These are phyloP conservation scores for Drosophila parabipectinata DNA, from an alignment of 1,140 invertebrate genomes.

Conservation along the genomic window DNA sequence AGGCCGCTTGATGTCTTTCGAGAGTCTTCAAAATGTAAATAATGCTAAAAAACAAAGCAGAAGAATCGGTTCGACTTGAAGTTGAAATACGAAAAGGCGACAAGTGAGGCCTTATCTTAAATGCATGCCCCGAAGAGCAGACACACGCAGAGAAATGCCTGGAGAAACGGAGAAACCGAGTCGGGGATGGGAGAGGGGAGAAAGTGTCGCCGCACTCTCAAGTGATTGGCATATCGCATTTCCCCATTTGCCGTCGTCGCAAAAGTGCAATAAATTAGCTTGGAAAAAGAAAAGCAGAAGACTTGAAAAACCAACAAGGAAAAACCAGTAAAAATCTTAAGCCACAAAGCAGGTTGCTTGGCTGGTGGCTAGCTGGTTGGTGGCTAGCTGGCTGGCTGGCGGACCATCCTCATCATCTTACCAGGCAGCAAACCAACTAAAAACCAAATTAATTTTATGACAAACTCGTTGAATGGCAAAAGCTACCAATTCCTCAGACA, in stretches of 20 bases:
- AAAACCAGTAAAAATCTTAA: constrained; percentile 44
- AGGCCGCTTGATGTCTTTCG: constrained; percentile 54
- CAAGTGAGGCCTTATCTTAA: constrained; percentile 80
- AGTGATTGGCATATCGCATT: constrained; percentile 82
- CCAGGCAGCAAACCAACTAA: constrained; percentile 35
- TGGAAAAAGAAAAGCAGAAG: constrained; percentile 17
- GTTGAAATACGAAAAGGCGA: constrained; percentile 48
- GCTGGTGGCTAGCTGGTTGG: background rate
- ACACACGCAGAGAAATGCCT: constrained; percentile 25
- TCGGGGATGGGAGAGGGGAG: constrained; percentile 5
- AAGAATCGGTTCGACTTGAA: constrained; percentile 33
- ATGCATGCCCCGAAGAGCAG: constrained; percentile 57
- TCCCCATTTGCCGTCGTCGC: constrained; percentile 68
- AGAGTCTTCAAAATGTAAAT: constrained; percentile 74
- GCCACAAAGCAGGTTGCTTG: constrained; percentile 34
- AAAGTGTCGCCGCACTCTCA: constrained; percentile 62
- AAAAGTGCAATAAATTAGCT: constrained; percentile 78
- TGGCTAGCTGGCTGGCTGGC: background rate
- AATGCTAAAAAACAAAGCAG: constrained; percentile 66
- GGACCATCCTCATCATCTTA: constrained; percentile 33
- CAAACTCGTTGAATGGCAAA: constrained; percentile 71
- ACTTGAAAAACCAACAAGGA: constrained; percentile 4
- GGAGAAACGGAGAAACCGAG: background rate
- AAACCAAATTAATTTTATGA: constrained; percentile 77
- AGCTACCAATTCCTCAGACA: constrained; percentile 53